These are phyloP conservation scores for Rhinichthys klamathensis DNA, from an alignment of 2,113 vertebrate species.

Conservation along the genomic window DNA sequence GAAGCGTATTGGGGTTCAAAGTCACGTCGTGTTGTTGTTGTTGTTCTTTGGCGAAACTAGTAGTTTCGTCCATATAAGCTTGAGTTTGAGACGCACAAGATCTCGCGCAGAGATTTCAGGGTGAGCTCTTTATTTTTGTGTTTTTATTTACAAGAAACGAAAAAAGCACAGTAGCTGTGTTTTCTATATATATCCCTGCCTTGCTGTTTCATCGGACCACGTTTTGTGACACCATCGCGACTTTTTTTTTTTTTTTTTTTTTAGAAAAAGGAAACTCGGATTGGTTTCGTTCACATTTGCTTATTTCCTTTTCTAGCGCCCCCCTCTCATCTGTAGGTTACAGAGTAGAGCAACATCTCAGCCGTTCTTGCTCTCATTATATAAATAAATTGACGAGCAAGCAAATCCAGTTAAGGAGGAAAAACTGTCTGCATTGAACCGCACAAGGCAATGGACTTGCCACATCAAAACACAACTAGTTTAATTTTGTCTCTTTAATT, in stretches of 20 bases:
- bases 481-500: neutral
- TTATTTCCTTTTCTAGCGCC: slow-evolving; percentile 63
- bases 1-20: neutral
- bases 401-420: slow-evolving; percentile 9
- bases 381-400: slow-evolving; percentile 13
- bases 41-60: neutral
- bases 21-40: slow-evolving; percentile 7
- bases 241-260: neutral
- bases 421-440: neutral
- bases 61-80: slow-evolving; percentile 1
- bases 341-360: slow-evolving; percentile 13
- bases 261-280: slow-evolving; percentile 32
- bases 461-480: neutral
- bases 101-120: slow-evolving; percentile 41
- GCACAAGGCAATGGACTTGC: neutral
- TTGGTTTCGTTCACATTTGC: slow-evolving; percentile 51
- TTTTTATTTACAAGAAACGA: neutral
- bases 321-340: slow-evolving; percentile 43
- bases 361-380: neutral
- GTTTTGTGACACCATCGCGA: slow-evolving; percentile 5
- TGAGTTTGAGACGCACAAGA: slow-evolving; percentile 42
- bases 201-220: neutral
- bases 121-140: neutral
- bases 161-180: neutral
- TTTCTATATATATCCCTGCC: neutral